Percentiles rank a stretch among this genome's conserved stretches.
Evolutionary conservation across 2,888 invertebrate genomes (phyloP).

Genomic region (Agrenia bidenticulata): DNA sequence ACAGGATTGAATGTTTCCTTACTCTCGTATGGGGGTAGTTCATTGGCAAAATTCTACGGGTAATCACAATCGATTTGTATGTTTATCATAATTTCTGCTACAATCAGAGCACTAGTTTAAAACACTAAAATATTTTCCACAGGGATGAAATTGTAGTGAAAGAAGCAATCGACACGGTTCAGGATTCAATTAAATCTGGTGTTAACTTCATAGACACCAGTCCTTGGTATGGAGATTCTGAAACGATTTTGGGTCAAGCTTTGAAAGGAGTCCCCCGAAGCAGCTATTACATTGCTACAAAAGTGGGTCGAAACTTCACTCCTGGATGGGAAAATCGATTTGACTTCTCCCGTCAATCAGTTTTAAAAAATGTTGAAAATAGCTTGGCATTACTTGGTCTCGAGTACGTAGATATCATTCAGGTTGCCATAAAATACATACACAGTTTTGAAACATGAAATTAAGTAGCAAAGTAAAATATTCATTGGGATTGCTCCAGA

Average conservation of each 20-base stretch:
- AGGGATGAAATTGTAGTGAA: slow-evolving; percentile 31
- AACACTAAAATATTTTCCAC: neutral
- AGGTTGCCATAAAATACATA: slow-evolving; percentile 62
- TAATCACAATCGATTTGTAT: slow-evolving; percentile 59
- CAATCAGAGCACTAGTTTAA: too few relatives aligned
- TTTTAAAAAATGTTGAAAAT: slow-evolving; percentile 70
- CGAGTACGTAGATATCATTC: slow-evolving; percentile 84
- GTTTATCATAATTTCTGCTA: neutral
- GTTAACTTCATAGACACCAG: slow-evolving; percentile 91
- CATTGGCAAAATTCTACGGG: slow-evolving; percentile 74
- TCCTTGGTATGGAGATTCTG: slow-evolving; percentile 82
- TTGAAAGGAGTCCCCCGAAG: slow-evolving; percentile 74
- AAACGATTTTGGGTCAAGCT: slow-evolving; percentile 79
- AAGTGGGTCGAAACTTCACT: slow-evolving; percentile 62
- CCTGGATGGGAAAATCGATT: slow-evolving; percentile 65
- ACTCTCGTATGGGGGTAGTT: slow-evolving; percentile 73
- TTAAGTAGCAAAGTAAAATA: neutral
- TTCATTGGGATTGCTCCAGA: slow-evolving; percentile 1
- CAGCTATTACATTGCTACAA: slow-evolving; percentile 86
- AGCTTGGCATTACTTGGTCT: slow-evolving; percentile 73
- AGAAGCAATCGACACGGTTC: slow-evolving; percentile 67
- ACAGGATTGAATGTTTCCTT: slow-evolving; percentile 73
- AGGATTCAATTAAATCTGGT: slow-evolving; percentile 71
- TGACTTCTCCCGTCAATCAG: slow-evolving; percentile 77
- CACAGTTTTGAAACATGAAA: slow-evolving; percentile 15